phyloP scores from a whole-genome alignment of 2,113 vertebrate species.

The Patagioenas fasciata region DNA sequence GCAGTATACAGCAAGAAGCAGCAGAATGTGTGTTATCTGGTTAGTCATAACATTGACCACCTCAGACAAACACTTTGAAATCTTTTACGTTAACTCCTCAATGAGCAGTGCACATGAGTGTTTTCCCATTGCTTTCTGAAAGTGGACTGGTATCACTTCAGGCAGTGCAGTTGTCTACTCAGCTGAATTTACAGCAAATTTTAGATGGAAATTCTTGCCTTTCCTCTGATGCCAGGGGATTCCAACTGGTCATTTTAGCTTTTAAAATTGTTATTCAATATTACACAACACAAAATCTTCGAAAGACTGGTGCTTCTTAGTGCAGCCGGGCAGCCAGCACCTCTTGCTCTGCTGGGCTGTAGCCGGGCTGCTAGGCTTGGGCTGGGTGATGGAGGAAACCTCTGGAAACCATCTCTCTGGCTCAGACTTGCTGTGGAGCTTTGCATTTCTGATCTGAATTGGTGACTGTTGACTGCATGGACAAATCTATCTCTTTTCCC shows the following conservation, averaged over 20 bases:
- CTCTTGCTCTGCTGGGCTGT: not conserved
- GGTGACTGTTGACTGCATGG: not conserved
- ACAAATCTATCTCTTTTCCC: not conserved
- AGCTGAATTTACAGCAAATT: not conserved
- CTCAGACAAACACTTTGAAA: not conserved
- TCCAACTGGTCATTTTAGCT: not conserved
- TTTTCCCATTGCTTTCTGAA: not conserved
- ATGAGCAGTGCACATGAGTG: not conserved
- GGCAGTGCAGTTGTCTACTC: not conserved
- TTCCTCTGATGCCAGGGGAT: not conserved
- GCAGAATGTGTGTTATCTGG: not conserved
- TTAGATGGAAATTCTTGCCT: not conserved
- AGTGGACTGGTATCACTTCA: not conserved
- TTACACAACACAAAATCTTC: not conserved
- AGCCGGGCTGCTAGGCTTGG: too few relatives aligned
- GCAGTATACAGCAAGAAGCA: not conserved
- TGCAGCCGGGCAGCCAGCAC: not conserved
- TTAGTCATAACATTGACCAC: not conserved
- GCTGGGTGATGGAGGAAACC: too few relatives aligned
- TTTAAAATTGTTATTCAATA: not conserved
- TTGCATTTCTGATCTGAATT: not conserved
- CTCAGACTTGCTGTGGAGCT: not conserved
- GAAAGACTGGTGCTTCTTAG: not conserved
- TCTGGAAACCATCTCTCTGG: too few relatives aligned
- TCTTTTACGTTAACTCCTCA: not conserved